phyloP scores from a whole-genome alignment of 2,888 invertebrate genomes.

The Mactromeris polynyma region DNA sequence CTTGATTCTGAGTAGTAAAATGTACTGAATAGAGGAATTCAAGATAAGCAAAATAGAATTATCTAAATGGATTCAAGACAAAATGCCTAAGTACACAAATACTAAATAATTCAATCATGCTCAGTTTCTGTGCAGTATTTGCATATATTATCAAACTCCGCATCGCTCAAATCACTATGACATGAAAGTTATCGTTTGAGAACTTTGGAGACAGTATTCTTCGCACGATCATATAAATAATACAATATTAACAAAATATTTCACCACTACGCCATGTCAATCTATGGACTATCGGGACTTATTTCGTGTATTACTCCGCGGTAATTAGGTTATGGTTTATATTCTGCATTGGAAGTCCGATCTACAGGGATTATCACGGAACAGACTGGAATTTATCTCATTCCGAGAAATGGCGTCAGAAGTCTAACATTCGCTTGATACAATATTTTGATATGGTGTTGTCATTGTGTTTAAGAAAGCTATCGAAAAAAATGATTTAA shows the following conservation, averaged over 20 bases:
- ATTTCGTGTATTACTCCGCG: slow-evolving; percentile 28
- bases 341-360: slow-evolving; percentile 10
- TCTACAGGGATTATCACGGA: slow-evolving; percentile 31
- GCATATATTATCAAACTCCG: background rate
- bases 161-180: background rate
- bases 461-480: slow-evolving; percentile 22
- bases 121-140: too few species aligned
- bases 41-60: too few species aligned
- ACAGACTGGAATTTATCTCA: slow-evolving; percentile 26
- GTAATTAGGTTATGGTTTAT: slow-evolving; percentile 40
- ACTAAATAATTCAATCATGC: too few species aligned
- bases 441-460: slow-evolving; percentile 9
- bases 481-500: background rate
- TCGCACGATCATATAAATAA: slow-evolving; percentile 33
- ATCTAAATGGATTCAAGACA: too few species aligned
- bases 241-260: slow-evolving; percentile 38
- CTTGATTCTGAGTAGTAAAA: too few species aligned
- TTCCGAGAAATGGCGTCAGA: slow-evolving; percentile 23
- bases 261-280: slow-evolving; percentile 17
- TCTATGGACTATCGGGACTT: slow-evolving; percentile 15
- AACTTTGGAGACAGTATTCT: slow-evolving; percentile 17
- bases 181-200: background rate
- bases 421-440: background rate
- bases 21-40: too few species aligned
- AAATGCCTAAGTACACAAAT: too few species aligned